phyloP scores from a whole-genome alignment of 1,140 invertebrate species.

The Cydia fagiglandana region DNA sequence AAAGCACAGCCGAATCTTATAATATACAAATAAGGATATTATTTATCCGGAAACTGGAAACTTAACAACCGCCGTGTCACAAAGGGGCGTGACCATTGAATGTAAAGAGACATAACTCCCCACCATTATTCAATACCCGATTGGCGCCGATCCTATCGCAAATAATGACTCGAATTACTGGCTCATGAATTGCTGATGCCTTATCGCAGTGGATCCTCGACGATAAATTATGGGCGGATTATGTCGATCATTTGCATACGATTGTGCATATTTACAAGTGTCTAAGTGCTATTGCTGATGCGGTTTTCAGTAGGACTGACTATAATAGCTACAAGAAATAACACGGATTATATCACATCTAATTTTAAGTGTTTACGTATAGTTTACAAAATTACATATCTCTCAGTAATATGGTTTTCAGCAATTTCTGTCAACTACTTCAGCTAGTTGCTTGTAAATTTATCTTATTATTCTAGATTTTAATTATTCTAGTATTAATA shows the following conservation, averaged over 20 bases:
- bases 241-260: conserved; percentile 1
- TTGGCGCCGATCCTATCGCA: conserved; percentile 24
- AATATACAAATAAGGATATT: too few species aligned
- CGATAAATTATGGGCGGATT: conserved; percentile 22
- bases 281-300: neutral
- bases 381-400: too few species aligned
- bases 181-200: conserved; percentile 24
- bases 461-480: too few species aligned
- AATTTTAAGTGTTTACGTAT: too few species aligned
- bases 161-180: conserved; percentile 21
- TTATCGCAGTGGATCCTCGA: conserved; percentile 9
- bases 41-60: too few species aligned
- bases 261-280: conserved; percentile 14
- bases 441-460: too few species aligned
- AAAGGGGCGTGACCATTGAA: neutral
- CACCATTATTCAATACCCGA: conserved; percentile 19
- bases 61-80: neutral
- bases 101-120: neutral
- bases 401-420: too few species aligned
- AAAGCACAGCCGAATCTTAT: too few species aligned
- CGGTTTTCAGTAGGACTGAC: neutral
- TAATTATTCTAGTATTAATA: too few species aligned
- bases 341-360: too few species aligned
- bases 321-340: neutral
- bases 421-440: too few species aligned